Base-by-base conservation (phyloP, 2,888 invertebrate species). In the Arctia plantaginis region DNA sequence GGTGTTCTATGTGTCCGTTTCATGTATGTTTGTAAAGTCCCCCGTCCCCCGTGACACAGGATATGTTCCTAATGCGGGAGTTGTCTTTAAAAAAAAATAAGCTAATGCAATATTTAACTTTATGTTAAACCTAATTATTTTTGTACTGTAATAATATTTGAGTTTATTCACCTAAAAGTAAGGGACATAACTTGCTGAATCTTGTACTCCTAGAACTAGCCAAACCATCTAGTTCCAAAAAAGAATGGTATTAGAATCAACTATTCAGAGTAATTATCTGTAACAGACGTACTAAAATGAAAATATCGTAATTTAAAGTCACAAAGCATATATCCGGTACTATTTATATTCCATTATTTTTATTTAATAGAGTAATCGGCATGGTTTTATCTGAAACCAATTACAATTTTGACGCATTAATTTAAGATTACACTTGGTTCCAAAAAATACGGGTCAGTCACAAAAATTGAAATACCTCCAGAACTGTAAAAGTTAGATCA, bases 331-430 rank as follows among this genome's bases (percentile, higher is more conserved):
- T 41, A 30, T 69, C 72, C 75, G 51, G 67, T 74, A 71, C 27
- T 74, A 73, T 76, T 70, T 66, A 75, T 47, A 65, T 66, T 65
- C 64, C 72, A 77, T 78, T 80, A 76, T 74, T 78, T 66, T 80
- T 75, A 77, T 72, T 76, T 77, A 74, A 76, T 73, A 77, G 73
- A 79, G 73, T 75, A 78, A 71, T 70, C 41, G 68, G 69, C 75
- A 75, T 80, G 76, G 65, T 44, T 75, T 82, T 83, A 83, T 81
- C 74, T 15, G 68, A 13, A 44, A 47, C 71, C 77, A 79, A 85
- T 85, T 83, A 85, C 78, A 79, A 78, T 75, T 70, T 77, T 72
- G 69, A 79, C 72, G 71, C 66, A 76, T 81, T 76, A 74, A 82
- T 84, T 79, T 74, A 79, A 79, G 76, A 81, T 79, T 75, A n/a